These are phyloP conservation scores for Hedya salicella DNA, from an alignment of 2,888 invertebrate species.

Conservation along the genomic window DNA sequence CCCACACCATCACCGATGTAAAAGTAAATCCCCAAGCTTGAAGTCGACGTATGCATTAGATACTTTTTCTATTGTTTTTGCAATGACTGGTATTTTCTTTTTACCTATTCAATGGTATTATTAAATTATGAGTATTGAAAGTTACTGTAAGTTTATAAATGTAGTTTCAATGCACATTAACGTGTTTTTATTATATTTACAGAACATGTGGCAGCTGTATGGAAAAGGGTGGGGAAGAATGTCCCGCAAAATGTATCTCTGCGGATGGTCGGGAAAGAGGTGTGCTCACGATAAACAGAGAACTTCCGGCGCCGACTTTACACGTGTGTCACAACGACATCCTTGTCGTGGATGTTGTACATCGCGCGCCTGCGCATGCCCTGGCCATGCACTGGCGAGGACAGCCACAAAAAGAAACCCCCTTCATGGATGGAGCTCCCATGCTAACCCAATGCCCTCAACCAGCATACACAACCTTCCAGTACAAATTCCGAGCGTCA, in stretches of 20 bases:
- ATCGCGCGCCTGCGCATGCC: conserved; percentile 89
- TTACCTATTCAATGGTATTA: background rate
- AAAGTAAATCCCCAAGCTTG: conserved; percentile 2
- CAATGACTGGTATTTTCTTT: conserved; percentile 14
- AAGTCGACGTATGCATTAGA: background rate
- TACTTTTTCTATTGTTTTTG: conserved; percentile 15
- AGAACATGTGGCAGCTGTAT: conserved; percentile 89
- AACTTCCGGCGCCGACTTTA: conserved; percentile 86
- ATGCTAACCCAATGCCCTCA: conserved; percentile 92
- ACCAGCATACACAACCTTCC: conserved; percentile 89
- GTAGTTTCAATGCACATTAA: conserved; percentile 6
- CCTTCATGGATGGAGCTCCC: conserved; percentile 92
- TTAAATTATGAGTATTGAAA: background rate
- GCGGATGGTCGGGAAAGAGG: conserved; percentile 87
- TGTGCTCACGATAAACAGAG: conserved; percentile 88
- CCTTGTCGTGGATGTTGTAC: conserved; percentile 90
- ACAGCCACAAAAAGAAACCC: conserved; percentile 87
- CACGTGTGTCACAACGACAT: conserved; percentile 91
- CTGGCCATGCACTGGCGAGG: conserved; percentile 93
- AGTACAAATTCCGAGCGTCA: conserved; percentile 90
- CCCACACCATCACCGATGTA: background rate
- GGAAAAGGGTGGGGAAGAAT: conserved; percentile 83
- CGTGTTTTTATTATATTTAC: conserved; percentile 41
- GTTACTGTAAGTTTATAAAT: conserved; percentile 1
- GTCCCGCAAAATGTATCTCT: conserved; percentile 87